phyloP scores from a whole-genome alignment of 2,797 vertebrate genomes.

The Lates japonicus region DNA sequence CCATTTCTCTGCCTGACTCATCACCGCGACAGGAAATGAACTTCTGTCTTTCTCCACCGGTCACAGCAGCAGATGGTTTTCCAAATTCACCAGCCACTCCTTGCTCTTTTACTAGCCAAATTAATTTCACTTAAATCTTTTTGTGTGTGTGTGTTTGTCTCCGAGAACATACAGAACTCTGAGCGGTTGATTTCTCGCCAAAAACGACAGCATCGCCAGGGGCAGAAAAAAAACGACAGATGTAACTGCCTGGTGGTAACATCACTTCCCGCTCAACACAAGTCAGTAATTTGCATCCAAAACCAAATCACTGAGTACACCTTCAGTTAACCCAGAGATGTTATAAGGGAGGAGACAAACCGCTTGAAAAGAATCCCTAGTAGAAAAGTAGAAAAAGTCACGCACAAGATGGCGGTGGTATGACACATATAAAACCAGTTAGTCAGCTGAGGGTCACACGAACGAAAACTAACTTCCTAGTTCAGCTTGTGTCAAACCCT shows the following conservation, averaged over 20 bases:
- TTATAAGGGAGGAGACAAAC: too few species aligned
- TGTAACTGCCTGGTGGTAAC: constrained; percentile 14
- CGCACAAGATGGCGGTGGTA: too few species aligned
- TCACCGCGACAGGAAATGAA: constrained; percentile 59
- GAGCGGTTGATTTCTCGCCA: constrained; percentile 23
- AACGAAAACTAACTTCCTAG: too few species aligned
- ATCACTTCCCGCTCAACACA: constrained; percentile 26
- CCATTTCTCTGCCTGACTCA: constrained; percentile 70
- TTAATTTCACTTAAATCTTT: constrained; percentile 29
- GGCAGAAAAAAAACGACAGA: constrained; percentile 32
- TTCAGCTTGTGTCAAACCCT: too few species aligned
- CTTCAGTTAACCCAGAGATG: neutral
- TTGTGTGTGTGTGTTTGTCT: neutral
- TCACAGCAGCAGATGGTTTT: constrained; percentile 58
- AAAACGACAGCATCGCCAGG: constrained; percentile 12
- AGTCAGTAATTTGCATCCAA: constrained; percentile 15
- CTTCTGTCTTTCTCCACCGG: constrained; percentile 42
- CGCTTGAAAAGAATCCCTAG: too few species aligned
- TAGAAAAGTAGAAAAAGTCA: too few species aligned
- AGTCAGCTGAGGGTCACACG: too few species aligned
- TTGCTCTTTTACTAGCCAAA: constrained; percentile 53
- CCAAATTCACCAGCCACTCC: constrained; percentile 55
- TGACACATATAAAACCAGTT: too few species aligned
- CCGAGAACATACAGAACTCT: constrained; percentile 1
- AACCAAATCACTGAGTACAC: constrained; percentile 10